Base-by-base conservation (phyloP, 1,140 invertebrate genomes). In the Helicorthomorpha holstii region DNA sequence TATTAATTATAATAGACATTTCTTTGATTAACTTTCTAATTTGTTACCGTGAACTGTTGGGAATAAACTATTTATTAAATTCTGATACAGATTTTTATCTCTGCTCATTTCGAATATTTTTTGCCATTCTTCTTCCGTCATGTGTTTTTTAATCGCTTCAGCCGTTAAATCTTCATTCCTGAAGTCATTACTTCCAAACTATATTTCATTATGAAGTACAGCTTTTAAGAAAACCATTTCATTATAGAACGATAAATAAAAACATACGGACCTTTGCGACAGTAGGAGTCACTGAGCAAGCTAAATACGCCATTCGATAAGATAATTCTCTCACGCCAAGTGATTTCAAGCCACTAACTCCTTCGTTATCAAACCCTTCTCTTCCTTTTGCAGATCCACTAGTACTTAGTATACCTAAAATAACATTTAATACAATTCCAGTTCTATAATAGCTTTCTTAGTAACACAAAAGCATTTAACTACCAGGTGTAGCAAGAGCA, bases 31-130 rank as follows among this genome's bases (percentile, higher is more conserved):
- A 49, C 3, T 21, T 4, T 23, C 24, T 7, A 4, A 26, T 49
- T 26, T 26, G 16, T 59, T 58, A 44, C 95, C 96, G 65, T 98
- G 92, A 63, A 99, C 89, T 14, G 92, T 86, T 0, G 96, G 93
- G 63, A 99, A 99, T 4, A 99, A 72, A 62, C 89, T 92, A 23
- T 77, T 76, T 19, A 90, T 88, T 10, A 99, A 70, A 68, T 98
- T 97, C 29, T 83, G 74, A 64, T 93, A 95, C 0, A 99, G 68
- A 69, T 92, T 87, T 57, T 82, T 82, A 63, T 98, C 95, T 53
- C 82, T 76, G 44, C 83, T 91, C 95, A 99, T 99, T 59, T 94
- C 85, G 61, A 94, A 96, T 47, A 99, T 82, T 68, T 83, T 89
- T 57, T 91, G 82, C 89, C 91, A 97, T 65, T 98, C 94, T 22